Evolutionary conservation across 1,140 invertebrate genomes (phyloP).

Genomic region (Drosophila elegans): DNA sequence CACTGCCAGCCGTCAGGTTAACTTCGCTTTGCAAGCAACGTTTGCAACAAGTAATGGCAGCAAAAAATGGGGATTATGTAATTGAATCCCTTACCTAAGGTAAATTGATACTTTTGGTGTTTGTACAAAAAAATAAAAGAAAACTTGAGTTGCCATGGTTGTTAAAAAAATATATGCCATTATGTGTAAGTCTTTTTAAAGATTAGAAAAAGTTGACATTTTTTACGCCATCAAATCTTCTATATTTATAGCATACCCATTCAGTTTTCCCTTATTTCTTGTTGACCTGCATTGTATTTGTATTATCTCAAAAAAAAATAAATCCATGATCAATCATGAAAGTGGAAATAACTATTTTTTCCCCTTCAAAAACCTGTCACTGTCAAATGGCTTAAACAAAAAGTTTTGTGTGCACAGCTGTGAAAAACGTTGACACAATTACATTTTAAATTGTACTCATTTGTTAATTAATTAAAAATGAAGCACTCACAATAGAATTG

Average conservation of each 20-base stretch:
- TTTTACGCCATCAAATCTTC: too few relatives aligned
- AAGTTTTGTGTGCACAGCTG: not conserved
- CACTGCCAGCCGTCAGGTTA: conserved; percentile 29
- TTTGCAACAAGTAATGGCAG: conserved; percentile 3
- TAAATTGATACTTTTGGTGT: conserved; percentile 6
- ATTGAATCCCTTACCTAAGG: conserved; percentile 16
- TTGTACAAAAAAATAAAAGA: too few relatives aligned
- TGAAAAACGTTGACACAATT: not conserved
- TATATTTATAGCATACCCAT: too few relatives aligned
- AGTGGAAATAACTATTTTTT: not conserved
- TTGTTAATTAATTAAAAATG: not conserved
- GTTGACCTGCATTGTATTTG: not conserved
- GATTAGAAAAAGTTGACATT: too few relatives aligned
- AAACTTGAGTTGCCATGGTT: not conserved
- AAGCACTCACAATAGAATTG: not conserved
- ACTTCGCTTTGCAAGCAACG: not conserved
- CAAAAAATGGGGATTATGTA: conserved; percentile 10
- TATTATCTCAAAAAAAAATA: not conserved
- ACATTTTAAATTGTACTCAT: not conserved
- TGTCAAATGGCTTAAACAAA: not conserved
- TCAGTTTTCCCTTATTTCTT: not conserved
- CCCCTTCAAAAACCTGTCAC: not conserved
- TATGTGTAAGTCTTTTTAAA: too few relatives aligned
- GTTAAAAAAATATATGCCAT: not conserved
- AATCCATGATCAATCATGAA: not conserved